These are phyloP conservation scores for Apotomis turbidana DNA, from an alignment of 2,888 invertebrate genomes.

Conservation along the genomic window DNA sequence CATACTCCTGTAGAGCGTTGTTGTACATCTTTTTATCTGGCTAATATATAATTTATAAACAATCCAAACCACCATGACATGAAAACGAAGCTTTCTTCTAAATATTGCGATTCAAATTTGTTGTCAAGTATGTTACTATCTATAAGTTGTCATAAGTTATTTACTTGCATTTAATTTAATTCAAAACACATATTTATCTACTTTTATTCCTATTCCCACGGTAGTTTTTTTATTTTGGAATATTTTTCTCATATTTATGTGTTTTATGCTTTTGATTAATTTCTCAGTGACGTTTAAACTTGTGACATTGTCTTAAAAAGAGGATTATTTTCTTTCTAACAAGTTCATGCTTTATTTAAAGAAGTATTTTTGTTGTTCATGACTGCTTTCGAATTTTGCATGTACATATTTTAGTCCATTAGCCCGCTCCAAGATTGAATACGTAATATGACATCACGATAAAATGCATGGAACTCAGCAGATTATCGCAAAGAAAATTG, in stretches of 20 bases:
- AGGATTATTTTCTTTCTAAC: not conserved
- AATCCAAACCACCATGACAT: not conserved
- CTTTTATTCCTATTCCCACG: not conserved
- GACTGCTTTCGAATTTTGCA: no score
- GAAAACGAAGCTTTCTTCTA: not conserved
- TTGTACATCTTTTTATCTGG: not conserved
- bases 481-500: no score
- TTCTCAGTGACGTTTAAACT: conserved; percentile 13
- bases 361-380: not conserved
- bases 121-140: not conserved
- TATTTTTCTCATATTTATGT: conserved; percentile 1
- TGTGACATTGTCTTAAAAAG: not conserved
- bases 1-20: conserved; percentile 42
- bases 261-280: conserved; percentile 14
- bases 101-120: not conserved
- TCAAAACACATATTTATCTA: not conserved
- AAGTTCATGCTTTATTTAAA: not conserved
- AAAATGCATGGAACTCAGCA: no score
- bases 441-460: no score
- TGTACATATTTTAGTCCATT: no score
- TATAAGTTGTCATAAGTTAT: not conserved
- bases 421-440: no score
- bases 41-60: not conserved
- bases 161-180: not conserved
- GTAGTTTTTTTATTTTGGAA: not conserved